Evolutionary conservation across 2,113 vertebrate species (phyloP).

Genomic region (Anguilla japonica): DNA sequence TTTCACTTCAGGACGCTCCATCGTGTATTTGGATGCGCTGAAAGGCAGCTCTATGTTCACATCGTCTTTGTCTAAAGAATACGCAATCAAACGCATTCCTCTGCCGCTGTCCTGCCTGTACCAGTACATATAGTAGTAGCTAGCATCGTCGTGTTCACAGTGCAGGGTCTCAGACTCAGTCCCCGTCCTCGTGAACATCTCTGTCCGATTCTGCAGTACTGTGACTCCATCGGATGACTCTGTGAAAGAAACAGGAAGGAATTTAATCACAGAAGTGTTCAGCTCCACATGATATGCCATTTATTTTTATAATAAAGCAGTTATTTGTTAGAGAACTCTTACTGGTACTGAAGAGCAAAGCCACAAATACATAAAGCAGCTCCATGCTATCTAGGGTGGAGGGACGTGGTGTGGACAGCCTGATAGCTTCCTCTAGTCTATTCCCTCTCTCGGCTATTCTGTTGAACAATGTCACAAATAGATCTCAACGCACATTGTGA

Average conservation of each 20-base stretch:
- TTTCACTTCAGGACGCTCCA: slow-evolving; percentile 30
- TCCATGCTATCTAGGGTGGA: slow-evolving; percentile 21
- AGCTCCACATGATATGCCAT: too few relatives aligned
- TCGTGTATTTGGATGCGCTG: slow-evolving; percentile 24
- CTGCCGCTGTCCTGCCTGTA: slow-evolving; percentile 32
- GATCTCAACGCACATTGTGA: not conserved
- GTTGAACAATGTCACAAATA: not conserved
- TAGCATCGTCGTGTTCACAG: slow-evolving; percentile 45
- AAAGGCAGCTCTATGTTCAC: slow-evolving; percentile 20
- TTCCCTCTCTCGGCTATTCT: not conserved
- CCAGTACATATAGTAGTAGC: slow-evolving; percentile 40
- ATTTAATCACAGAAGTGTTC: too few relatives aligned
- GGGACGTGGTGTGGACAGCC: not conserved
- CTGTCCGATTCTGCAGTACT: slow-evolving; percentile 28
- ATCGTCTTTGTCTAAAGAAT: not conserved
- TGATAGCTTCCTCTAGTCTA: not conserved
- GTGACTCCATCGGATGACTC: slow-evolving; percentile 33
- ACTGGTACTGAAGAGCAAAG: slow-evolving; percentile 35
- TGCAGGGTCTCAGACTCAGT: slow-evolving; percentile 25
- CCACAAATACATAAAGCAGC: slow-evolving; percentile 2
- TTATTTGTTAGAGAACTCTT: slow-evolving; percentile 9
- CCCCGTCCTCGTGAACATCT: not conserved
- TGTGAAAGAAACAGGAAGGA: slow-evolving; percentile 30
- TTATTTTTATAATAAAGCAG: not conserved
- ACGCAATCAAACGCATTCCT: slow-evolving; percentile 25